phyloP scores from a whole-genome alignment of 2,113 vertebrate genomes.

The Carollia perspicillata region DNA sequence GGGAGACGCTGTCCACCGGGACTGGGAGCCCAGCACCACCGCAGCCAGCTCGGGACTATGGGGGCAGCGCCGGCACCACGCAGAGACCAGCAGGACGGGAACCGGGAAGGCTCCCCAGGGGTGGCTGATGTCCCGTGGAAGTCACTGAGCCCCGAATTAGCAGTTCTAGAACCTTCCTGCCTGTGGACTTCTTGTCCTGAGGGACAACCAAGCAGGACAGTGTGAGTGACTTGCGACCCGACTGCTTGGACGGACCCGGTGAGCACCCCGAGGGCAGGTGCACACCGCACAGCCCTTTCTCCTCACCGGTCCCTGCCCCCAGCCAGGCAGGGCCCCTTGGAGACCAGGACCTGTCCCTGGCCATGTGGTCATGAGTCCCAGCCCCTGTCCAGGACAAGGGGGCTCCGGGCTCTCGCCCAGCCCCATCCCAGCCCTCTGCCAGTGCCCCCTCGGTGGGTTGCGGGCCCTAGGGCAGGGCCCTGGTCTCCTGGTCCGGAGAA shows the following conservation, averaged over 20 bases:
- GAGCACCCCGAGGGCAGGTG: not conserved
- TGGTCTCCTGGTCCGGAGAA: not conserved
- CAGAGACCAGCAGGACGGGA: not conserved
- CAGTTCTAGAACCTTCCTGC: not conserved
- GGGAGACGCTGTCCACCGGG: no score
- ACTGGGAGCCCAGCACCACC: not conserved
- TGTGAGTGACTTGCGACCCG: not conserved
- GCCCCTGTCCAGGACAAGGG: rapidly evolving
- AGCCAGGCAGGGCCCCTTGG: not conserved
- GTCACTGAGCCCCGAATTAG: not conserved
- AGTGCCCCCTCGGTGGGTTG: rapidly evolving
- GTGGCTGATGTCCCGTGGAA: not conserved
- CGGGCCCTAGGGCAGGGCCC: not conserved
- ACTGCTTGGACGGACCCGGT: rapidly evolving
- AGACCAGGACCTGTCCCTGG: not conserved
- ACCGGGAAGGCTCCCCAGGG: not conserved
- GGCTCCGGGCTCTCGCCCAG: rapidly evolving
- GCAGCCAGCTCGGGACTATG: not conserved
- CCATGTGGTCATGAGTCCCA: rapidly evolving
- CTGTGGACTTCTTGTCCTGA: not conserved
- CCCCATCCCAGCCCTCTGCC: rapidly evolving
- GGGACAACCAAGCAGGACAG: not conserved
- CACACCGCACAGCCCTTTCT: rapidly evolving
- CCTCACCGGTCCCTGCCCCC: not conserved
- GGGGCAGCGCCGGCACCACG: rapidly evolving